Evolutionary conservation across 2,888 invertebrate genomes (phyloP).

Genomic region (Carterocephalus palaemon): DNA sequence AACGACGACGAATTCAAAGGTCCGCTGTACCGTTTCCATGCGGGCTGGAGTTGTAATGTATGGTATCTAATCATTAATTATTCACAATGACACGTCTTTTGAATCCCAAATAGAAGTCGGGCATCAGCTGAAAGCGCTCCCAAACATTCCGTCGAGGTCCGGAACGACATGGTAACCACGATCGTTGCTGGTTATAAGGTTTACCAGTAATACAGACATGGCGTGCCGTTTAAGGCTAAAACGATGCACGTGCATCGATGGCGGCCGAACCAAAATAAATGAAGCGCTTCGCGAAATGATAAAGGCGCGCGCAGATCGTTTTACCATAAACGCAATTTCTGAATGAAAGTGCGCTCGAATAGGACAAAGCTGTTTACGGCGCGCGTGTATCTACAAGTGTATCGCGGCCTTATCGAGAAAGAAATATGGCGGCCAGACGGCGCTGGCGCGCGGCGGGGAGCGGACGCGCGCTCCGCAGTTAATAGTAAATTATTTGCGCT

Average conservation of each 20-base stretch:
- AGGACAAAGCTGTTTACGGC: constrained; percentile 24
- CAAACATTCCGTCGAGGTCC: no score
- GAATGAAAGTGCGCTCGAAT: constrained; percentile 20
- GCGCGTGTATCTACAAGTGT: constrained; percentile 29
- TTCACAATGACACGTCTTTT: no score
- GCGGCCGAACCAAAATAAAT: constrained; percentile 9
- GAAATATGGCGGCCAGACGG: constrained; percentile 44
- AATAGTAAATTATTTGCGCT: constrained; percentile 38
- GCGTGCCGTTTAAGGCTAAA: constrained; percentile 3
- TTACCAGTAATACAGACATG: constrained; percentile 4
- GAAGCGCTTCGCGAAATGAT: constrained; percentile 18
- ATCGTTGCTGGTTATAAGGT: neutral
- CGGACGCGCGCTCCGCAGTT: constrained; percentile 38
- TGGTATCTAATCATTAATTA: no score
- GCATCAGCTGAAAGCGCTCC: no score
- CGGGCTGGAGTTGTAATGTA: no score
- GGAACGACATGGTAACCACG: no score
- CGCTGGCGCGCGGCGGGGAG: constrained; percentile 33
- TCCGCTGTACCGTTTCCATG: no score
- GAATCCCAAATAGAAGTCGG: no score
- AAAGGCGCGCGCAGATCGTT: constrained; percentile 14
- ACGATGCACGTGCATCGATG: constrained; percentile 10
- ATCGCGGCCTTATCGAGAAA: constrained; percentile 45
- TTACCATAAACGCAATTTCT: constrained; percentile 23
- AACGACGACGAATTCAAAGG: no score